These are phyloP conservation scores for Onychomys arenicola DNA, from an alignment of 2,797 vertebrate genomes.

Conservation along the genomic window DNA sequence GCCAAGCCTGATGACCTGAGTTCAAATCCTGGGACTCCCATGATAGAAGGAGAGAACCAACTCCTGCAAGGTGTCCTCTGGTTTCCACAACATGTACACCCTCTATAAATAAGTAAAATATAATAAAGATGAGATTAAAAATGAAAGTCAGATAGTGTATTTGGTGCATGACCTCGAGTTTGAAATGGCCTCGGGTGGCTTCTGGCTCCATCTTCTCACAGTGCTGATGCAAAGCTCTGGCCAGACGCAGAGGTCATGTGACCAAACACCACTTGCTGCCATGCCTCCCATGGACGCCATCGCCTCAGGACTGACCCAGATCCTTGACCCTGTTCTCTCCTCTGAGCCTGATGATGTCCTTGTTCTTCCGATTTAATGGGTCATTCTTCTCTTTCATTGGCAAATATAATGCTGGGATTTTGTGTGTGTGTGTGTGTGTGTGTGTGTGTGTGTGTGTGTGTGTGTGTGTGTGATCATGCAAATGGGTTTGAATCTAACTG, in stretches of 20 bases:
- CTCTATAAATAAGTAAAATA: background rate
- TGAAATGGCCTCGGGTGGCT: background rate
- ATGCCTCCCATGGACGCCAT: accelerated
- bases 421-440: background rate
- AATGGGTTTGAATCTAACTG: constrained; percentile 69
- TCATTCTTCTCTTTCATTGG: background rate
- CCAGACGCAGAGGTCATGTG: accelerated
- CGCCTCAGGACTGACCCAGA: accelerated
- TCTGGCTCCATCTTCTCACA: background rate
- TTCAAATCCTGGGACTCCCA: background rate
- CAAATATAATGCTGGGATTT: background rate
- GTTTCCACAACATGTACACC: background rate
- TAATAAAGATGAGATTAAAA: background rate
- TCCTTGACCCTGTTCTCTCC: accelerated
- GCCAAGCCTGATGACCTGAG: background rate
- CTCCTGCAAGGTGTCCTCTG: background rate
- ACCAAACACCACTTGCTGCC: accelerated
- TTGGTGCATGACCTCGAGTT: background rate
- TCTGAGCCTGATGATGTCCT: accelerated
- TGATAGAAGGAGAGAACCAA: background rate
- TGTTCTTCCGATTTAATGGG: background rate
- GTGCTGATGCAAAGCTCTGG: accelerated
- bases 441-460: constrained; percentile 24
- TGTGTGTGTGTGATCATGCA: constrained; percentile 42
- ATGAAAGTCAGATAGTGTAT: background rate